Evolutionary conservation across 2,888 invertebrate genomes (phyloP), one percentile per base, ranked within the genome.

Genomic region (Phymatocera aterrima): DNA sequence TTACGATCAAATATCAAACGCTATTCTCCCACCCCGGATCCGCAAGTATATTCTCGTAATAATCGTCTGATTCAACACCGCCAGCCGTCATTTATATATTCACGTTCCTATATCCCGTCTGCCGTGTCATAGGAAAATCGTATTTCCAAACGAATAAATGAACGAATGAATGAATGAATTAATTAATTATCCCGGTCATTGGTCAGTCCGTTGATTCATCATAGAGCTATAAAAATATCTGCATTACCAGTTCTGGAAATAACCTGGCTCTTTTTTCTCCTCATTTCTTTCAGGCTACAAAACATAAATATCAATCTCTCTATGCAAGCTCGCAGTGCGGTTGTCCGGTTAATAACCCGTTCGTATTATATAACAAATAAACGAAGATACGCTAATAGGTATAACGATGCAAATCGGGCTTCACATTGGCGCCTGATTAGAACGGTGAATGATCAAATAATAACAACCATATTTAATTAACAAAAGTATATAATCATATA

Each of bases 201-300:
- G 57, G 57, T 57, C 57, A 57, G 15, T 28, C n/a, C 57, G 10
- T 28, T 57, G 57, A 57, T 57, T 57, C 57, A 57, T 57, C 15
- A 28, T 57, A 24, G 28, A 54, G 40, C 6, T 2, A 40, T 10
- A 57, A 51, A 18, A 57, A 28, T 15, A 28, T 57, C 57, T 24
- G 57, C 21, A 15, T 57, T 57, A 12, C 57, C 57, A 28, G 28
- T 10, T 57, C 57, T 21, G 24, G 57, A 57, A 57, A 57, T 57
- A 57, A 1, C 24, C 28, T 10, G 15, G 28, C 2, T 28, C 21
- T 8, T 51, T 51, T 21, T 5, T 21, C 24, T 51, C 2, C 12
- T 40, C 40, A 40, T 10, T 10, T 40, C 12, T 21, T 21, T 51
- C 51, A 51, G 40, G 6, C 10, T 21, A 18, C 10, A 3, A 51